Evolutionary conservation across 23 tunicate species (phyloP).

Genomic region (Halocynthia aurantium): DNA sequence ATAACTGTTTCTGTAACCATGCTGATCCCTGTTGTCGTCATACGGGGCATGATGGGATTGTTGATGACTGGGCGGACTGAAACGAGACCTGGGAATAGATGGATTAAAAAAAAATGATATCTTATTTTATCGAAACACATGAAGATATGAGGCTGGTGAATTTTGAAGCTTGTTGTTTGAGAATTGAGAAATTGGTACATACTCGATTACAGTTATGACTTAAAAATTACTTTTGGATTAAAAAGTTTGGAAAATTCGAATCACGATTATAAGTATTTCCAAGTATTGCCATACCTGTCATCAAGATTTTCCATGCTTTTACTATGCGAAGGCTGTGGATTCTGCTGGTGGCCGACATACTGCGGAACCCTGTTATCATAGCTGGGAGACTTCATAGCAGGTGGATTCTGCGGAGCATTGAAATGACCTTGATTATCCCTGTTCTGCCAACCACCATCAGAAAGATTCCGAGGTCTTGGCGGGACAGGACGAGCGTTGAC

Average conservation of each 20-base stretch:
- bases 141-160: too few species aligned
- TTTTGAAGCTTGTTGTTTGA: too few species aligned
- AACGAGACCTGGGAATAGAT: background rate
- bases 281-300: slow-evolving; percentile 9
- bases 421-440: background rate
- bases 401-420: background rate
- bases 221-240: background rate
- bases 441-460: background rate
- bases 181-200: background rate
- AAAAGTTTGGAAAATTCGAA: background rate
- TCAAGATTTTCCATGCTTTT: slow-evolving; percentile 19
- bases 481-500: slow-evolving; percentile 25
- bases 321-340: slow-evolving; percentile 11
- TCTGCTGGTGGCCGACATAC: background rate
- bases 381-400: background rate
- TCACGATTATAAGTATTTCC: background rate
- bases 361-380: background rate
- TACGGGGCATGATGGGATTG: background rate
- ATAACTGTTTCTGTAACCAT: slow-evolving; percentile 6
- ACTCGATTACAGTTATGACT: background rate
- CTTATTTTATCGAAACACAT: too few species aligned
- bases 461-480: slow-evolving; percentile 15
- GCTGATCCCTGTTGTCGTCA: background rate
- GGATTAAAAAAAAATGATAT: too few species aligned
- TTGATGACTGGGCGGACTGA: background rate